Evolutionary conservation across 2,888 invertebrate species (phyloP).

Genomic region (Campoplex capitator): DNA sequence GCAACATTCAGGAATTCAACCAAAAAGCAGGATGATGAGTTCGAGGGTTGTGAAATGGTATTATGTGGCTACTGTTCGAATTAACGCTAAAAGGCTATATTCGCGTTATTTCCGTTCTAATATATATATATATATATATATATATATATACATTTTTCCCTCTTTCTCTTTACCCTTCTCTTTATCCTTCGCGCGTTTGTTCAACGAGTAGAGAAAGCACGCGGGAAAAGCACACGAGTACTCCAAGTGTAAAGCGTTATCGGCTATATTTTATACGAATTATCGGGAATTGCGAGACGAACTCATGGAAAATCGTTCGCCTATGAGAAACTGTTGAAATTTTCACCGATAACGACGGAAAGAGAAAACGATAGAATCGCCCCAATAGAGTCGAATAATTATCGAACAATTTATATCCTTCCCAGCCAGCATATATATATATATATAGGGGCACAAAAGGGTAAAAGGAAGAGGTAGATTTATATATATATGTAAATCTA

Average conservation of each 20-base stretch:
- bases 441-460: too few species aligned
- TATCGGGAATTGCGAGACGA: conserved; percentile 56
- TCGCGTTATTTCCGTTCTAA: conserved; percentile 48
- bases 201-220: conserved; percentile 5
- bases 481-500: conserved; percentile 31
- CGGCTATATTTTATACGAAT: conserved; percentile 67
- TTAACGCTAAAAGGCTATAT: conserved; percentile 63
- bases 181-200: background rate
- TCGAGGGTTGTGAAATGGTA: conserved; percentile 7
- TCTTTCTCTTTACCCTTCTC: background rate
- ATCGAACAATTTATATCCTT: conserved; percentile 75
- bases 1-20: background rate
- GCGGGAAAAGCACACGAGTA: conserved; percentile 18
- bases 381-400: conserved; percentile 72
- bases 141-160: too few species aligned
- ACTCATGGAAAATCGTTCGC: conserved; percentile 24
- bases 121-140: background rate
- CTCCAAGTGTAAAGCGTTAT: conserved; percentile 52
- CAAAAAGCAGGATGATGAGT: conserved; percentile 32
- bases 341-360: background rate
- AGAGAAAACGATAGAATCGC: conserved; percentile 13
- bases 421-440: conserved; percentile 46
- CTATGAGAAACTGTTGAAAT: conserved; percentile 37
- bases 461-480: too few species aligned
- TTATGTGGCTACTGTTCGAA: conserved; percentile 37